Base-by-base conservation (phyloP, 1,140 invertebrate genomes). In the Bombus picipes region DNA sequence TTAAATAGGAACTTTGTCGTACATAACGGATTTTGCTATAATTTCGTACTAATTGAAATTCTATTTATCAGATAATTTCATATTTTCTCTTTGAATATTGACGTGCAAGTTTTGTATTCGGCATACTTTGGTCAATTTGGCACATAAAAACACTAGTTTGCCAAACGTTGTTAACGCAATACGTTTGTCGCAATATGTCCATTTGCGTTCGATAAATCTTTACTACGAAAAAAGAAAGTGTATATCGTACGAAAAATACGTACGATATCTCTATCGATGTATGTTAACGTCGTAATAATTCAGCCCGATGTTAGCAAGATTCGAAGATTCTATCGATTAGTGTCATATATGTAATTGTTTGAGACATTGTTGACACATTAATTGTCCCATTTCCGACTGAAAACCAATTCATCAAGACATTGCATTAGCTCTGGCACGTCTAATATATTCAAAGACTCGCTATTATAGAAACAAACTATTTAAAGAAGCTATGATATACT, bases 101-200 rank as follows among this genome's bases (percentile, higher is more conserved):
- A 37, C 34, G n/a, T 39, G 25, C 39, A 10, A 32, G 9, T 28
- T 4, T 53, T 73, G 22, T 41, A 73, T 65, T 86, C 65, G n/a
- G 39, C 28, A 34, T 65, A 18, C 80, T 87, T 88, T 72, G 41
- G 68, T 80, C 73, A 47, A 41, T n/a, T 83, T 90, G 85, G 82
- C 87, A 89, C 75, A 62, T 77, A 87, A 71, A 32, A 72, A 41
- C 53, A 87, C 81, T 79, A 80, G 15, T 37, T 80, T 87, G 79
- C 75, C 53, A 87, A 83, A 81, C 47, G 6, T 41, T 43, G 18
- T 39, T 39, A 32, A 8, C 79, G 81, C 57, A 80, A 77, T 70
- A 78, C 28, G 25, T 18, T n/a, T n/a, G 22, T 22, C 22, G 15
- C 12, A 22, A 75, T 13, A 18, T 57, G 6, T 41, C 9, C 18